phyloP scores from a whole-genome alignment of 2,113 vertebrate genomes.

The Oostethus manadensis region DNA sequence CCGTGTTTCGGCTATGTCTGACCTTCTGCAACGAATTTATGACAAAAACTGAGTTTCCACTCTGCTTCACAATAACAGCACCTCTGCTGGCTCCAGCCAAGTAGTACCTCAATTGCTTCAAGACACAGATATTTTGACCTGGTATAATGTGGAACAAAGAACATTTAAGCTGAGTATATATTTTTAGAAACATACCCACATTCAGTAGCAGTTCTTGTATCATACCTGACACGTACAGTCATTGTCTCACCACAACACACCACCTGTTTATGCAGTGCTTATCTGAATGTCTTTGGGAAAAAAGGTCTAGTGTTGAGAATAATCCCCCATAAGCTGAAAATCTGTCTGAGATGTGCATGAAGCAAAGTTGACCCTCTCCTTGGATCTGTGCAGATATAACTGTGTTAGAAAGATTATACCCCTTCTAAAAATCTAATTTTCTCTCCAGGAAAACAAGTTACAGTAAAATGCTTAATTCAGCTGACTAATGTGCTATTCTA shows the following conservation, averaged over 20 bases:
- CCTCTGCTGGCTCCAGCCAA: no score
- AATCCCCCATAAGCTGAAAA: slow-evolving; percentile 59
- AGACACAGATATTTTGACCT: no score
- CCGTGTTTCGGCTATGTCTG: no score
- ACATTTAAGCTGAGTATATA: no score
- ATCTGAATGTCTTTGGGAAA: slow-evolving; percentile 43
- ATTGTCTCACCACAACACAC: slow-evolving; percentile 4
- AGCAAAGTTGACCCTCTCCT: slow-evolving; percentile 29
- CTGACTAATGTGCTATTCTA: background rate
- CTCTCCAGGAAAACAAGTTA: slow-evolving; percentile 20
- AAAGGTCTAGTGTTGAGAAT: slow-evolving; percentile 37
- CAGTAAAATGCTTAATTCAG: background rate
- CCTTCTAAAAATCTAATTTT: slow-evolving; percentile 15
- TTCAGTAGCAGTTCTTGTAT: background rate
- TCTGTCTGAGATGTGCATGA: slow-evolving; percentile 43
- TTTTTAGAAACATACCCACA: no score
- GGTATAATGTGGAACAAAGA: no score
- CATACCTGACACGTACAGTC: background rate
- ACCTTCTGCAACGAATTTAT: no score
- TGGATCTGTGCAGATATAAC: slow-evolving; percentile 19
- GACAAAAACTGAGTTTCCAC: no score
- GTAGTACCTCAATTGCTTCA: no score
- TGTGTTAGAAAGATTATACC: slow-evolving; percentile 39
- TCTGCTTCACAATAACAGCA: no score
- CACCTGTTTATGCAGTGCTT: slow-evolving; percentile 48